Percentiles rank a stretch among this genome's conserved stretches.
Evolutionary conservation across 92 coral and sea anemone genomes (phyloP).

Genomic region (Palythoa heliodiscus): DNA sequence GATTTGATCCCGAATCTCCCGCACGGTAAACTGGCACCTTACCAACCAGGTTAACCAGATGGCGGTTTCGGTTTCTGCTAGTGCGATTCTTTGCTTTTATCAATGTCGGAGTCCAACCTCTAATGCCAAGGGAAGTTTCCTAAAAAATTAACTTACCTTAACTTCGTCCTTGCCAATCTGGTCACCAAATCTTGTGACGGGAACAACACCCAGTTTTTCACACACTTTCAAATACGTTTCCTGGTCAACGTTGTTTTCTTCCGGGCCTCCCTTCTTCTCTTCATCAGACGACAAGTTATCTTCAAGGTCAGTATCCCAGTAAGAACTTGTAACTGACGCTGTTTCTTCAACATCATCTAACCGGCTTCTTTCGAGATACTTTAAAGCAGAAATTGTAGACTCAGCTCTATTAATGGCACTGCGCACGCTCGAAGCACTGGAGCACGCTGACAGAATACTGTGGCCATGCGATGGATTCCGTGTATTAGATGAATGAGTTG

Average conservation of each 20-base stretch:
- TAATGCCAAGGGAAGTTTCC: neutral
- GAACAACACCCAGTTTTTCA: constrained; percentile 67
- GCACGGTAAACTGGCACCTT: too few relatives aligned
- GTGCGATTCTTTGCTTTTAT: neutral
- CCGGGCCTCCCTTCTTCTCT: neutral
- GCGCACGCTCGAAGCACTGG: constrained; percentile 72
- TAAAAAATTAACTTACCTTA: constrained; percentile 16
- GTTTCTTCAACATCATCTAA: constrained; percentile 71
- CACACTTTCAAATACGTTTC: constrained; percentile 68
- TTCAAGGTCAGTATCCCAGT: constrained; percentile 90
- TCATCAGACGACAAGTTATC: constrained; percentile 50
- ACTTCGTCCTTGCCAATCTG: constrained; percentile 82
- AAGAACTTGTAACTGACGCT: constrained; percentile 71
- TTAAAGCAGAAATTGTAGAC: constrained; percentile 54
- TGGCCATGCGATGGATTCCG: constrained; percentile 2
- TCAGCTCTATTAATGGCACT: constrained; percentile 63
- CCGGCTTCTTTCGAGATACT: constrained; percentile 14
- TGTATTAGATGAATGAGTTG: constrained; percentile 7
- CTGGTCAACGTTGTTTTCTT: constrained; percentile 29
- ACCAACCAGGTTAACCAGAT: too few relatives aligned
- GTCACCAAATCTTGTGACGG: constrained; percentile 80
- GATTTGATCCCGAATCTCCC: too few relatives aligned
- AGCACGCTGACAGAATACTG: constrained; percentile 63
- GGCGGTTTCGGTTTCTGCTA: neutral
- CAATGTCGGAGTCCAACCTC: neutral